Conservation (phyloP, 2,888 invertebrate genomes). For the Cantharis flavilabris region DNA sequence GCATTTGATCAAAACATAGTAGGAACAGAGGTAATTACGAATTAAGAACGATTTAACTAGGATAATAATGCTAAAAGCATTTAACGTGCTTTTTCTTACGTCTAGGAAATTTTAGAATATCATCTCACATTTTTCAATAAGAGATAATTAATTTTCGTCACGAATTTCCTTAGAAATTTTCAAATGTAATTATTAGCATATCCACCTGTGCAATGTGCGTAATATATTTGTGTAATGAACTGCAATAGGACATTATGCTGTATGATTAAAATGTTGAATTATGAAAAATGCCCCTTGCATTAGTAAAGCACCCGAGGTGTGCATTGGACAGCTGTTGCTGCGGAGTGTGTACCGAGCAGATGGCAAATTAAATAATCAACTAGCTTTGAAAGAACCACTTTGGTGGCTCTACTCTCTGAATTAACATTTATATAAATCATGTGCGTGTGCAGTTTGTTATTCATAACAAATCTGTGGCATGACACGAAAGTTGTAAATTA, state of each 20-base stretch:
- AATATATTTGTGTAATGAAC: not conserved
- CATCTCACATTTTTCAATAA: not conserved
- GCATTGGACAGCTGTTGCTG: slow-evolving; percentile 28
- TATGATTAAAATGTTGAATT: slow-evolving; percentile 26
- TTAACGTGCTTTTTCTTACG: not conserved
- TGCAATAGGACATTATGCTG: slow-evolving; percentile 9
- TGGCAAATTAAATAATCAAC: slow-evolving; percentile 38
- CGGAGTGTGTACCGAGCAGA: slow-evolving; percentile 34
- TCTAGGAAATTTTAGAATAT: no score
- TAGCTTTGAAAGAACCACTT: slow-evolving; percentile 34
- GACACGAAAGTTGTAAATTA: not conserved
- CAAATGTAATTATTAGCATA: not conserved
- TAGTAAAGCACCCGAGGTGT: slow-evolving; percentile 23
- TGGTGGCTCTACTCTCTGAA: slow-evolving; percentile 28
- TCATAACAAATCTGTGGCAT: slow-evolving; percentile 9
- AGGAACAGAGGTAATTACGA: no score
- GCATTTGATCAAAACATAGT: not conserved
- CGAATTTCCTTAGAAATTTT: not conserved
- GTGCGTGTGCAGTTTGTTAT: slow-evolving; percentile 26
- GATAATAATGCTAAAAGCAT: not conserved
- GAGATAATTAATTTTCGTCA: not conserved
- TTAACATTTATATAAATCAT: slow-evolving; percentile 37
- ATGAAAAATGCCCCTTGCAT: slow-evolving; percentile 25
- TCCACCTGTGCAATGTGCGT: not conserved
- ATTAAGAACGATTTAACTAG: not conserved